These are phyloP conservation scores for Limenitis camilla DNA, from an alignment of 2,888 invertebrate genomes.

Conservation along the genomic window DNA sequence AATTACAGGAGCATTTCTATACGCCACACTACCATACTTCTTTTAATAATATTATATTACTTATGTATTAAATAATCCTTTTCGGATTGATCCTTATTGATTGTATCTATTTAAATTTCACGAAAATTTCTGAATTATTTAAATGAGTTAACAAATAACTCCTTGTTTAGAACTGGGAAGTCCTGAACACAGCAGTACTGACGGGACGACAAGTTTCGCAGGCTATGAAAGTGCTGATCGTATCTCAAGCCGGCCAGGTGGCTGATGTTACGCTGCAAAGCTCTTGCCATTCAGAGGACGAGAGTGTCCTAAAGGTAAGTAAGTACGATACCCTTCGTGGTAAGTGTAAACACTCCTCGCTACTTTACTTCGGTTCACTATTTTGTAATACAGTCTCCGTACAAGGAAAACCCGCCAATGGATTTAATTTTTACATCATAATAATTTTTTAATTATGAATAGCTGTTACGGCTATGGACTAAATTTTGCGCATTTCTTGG, in stretches of 20 bases:
- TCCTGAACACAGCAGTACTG: constrained; percentile 95
- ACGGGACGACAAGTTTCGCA: constrained; percentile 95
- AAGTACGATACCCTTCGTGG: no score
- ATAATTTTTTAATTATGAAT: no score
- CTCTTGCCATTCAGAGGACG: constrained; percentile 95
- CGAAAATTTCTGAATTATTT: background rate
- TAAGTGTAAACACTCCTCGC: no score
- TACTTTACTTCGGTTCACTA: no score
- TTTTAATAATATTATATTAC: no score
- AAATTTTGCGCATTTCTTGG: background rate
- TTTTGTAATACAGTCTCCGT: no score
- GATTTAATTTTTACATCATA: background rate
- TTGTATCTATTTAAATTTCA: no score
- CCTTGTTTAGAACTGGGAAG: constrained; percentile 87
- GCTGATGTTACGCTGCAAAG: constrained; percentile 96
- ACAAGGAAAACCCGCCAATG: no score
- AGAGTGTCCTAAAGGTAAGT: constrained; percentile 94
- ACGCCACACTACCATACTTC: no score
- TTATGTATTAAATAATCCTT: no score
- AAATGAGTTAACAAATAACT: background rate
- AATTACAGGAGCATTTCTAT: no score
- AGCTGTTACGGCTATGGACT: background rate
- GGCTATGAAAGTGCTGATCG: constrained; percentile 96
- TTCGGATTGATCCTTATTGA: no score
- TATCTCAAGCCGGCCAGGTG: constrained; percentile 94